Conservation (phyloP, 2,797 vertebrate species). For the Sebastiscus tertius region DNA sequence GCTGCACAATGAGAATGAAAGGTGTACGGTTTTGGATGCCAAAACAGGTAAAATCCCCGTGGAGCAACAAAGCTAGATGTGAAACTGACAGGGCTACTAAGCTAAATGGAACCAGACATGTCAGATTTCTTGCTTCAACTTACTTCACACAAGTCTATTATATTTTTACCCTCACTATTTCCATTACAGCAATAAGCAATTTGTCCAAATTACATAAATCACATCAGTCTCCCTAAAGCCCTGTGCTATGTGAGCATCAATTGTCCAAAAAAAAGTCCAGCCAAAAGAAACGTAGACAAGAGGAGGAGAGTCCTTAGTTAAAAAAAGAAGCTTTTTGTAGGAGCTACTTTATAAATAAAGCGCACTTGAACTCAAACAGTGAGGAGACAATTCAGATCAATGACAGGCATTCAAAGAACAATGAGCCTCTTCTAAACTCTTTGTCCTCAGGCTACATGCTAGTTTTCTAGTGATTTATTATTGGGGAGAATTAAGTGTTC, state of each 20-base stretch:
- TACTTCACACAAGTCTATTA: conserved; percentile 25
- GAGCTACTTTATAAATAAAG: conserved; percentile 25
- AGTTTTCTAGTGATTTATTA: conserved; percentile 36
- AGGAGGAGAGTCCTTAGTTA: not conserved
- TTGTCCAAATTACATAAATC: conserved; percentile 41
- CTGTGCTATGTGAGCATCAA: conserved; percentile 6
- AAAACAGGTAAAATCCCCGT: conserved; percentile 14
- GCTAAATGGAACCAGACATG: conserved; percentile 26
- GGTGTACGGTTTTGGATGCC: not conserved
- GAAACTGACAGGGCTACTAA: conserved; percentile 1
- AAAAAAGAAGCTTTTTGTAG: conserved; percentile 6
- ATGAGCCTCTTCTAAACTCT: not conserved
- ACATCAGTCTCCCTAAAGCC: conserved; percentile 15
- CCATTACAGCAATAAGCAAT: conserved; percentile 33
- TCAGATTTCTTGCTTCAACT: conserved; percentile 40
- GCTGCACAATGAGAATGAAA: not conserved
- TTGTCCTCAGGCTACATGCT: conserved; percentile 24
- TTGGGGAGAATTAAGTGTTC: conserved; percentile 12
- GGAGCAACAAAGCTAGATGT: conserved; percentile 7
- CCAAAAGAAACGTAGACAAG: conserved; percentile 17
- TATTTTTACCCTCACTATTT: conserved; percentile 2
- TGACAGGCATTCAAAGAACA: conserved; percentile 30
- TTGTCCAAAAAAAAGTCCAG: conserved; percentile 13
- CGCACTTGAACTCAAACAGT: not conserved
- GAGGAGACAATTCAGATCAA: conserved; percentile 18